Conservation (phyloP, 2,888 invertebrate genomes). For the Brenthis daphne region DNA sequence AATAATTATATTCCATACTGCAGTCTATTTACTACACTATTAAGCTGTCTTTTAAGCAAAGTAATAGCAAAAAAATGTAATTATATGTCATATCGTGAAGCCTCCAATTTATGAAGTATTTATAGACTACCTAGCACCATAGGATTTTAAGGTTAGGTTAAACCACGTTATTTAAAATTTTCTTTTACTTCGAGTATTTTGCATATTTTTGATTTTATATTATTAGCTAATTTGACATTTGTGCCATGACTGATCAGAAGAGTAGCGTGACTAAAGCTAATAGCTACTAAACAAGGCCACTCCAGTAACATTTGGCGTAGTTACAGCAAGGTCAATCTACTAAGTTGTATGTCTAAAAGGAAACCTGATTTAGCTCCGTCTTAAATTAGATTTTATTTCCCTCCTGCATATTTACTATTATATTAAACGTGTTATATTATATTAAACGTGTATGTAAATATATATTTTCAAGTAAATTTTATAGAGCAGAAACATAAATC, state of each 20-base stretch:
- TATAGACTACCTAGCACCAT: no score
- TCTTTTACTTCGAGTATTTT: no score
- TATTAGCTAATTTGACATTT: constrained; percentile 14
- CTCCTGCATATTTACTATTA: constrained; percentile 1
- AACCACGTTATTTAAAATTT: no score
- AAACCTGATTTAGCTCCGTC: constrained; percentile 35
- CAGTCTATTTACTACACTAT: constrained; percentile 24
- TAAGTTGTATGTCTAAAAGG: constrained; percentile 32
- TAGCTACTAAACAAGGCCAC: constrained; percentile 68
- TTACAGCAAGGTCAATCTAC: constrained; percentile 60
- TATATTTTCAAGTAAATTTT: not conserved
- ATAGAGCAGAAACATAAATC: not conserved
- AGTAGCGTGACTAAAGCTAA: constrained; percentile 67
- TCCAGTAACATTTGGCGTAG: constrained; percentile 65
- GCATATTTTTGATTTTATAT: not conserved
- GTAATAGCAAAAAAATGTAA: not conserved
- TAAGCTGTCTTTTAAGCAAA: constrained; percentile 2
- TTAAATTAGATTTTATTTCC: constrained; percentile 35
- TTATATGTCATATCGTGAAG: no score
- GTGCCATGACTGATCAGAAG: constrained; percentile 23
- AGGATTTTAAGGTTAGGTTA: no score
- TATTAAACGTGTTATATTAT: no score
- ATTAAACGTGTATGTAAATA: not conserved
- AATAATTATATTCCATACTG: constrained; percentile 28
- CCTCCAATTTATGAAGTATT: no score